phyloP scores from a whole-genome alignment of 2,113 vertebrate genomes.

The Nesoenas mayeri region DNA sequence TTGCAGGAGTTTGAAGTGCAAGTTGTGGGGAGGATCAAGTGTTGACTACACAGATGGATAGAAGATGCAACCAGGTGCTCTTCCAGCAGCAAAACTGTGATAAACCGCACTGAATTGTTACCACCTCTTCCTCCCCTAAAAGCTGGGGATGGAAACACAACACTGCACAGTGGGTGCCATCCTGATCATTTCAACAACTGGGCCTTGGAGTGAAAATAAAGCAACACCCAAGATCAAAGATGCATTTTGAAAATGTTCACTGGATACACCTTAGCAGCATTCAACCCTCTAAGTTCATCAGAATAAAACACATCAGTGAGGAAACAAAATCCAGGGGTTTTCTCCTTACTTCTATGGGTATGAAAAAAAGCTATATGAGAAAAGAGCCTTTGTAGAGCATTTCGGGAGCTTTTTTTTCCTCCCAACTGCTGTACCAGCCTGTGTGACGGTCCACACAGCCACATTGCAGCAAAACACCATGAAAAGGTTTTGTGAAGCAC shows the following conservation, averaged over 20 bases:
- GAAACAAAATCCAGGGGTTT: background rate
- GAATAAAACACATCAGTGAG: accelerated
- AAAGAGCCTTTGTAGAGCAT: background rate
- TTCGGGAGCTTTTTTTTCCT: background rate
- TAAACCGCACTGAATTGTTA: background rate
- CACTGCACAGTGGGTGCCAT: background rate
- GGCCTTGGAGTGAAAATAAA: background rate
- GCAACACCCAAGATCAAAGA: background rate
- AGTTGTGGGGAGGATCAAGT: background rate
- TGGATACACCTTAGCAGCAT: background rate
- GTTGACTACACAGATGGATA: background rate
- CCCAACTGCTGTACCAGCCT: background rate
- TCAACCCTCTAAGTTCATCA: background rate
- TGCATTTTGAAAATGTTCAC: background rate
- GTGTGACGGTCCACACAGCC: background rate
- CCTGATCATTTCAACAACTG: background rate
- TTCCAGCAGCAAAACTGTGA: background rate
- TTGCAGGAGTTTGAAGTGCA: background rate
- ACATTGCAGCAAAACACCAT: background rate
- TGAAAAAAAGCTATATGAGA: background rate
- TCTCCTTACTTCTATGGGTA: background rate
- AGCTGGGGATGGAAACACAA: background rate
- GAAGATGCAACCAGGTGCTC: background rate
- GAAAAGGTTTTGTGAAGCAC: background rate
- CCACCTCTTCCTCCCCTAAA: background rate